Conservation (phyloP, 2,888 invertebrate species). For the Formica aserva region DNA sequence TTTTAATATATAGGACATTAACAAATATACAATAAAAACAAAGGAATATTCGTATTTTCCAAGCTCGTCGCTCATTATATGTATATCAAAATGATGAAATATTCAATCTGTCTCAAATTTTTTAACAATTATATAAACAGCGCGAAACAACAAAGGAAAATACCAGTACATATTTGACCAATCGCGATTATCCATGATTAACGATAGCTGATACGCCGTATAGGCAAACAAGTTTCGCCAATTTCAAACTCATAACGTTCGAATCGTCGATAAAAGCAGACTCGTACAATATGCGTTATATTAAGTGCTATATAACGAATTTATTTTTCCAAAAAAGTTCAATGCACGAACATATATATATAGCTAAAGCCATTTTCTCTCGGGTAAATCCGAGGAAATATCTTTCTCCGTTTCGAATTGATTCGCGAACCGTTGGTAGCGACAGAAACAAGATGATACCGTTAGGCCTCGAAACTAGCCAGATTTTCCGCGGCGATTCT, state of each 20-base stretch:
- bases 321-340: neutral
- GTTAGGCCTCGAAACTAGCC: neutral
- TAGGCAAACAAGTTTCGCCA: neutral
- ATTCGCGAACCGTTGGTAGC: neutral
- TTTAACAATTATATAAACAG: neutral
- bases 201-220: neutral
- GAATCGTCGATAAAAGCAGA: conserved; percentile 24
- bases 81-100: neutral
- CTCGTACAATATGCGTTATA: neutral
- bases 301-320: neutral
- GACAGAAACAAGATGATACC: neutral
- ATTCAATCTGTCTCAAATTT: neutral
- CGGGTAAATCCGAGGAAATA: neutral
- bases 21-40: neutral
- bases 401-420: neutral
- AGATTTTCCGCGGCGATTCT: conserved; percentile 1
- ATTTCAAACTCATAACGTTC: conserved; percentile 30
- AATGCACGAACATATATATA: neutral
- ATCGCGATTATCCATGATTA: neutral
- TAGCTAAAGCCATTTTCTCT: neutral
- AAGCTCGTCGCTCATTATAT: neutral
- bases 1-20: neutral
- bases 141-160: neutral
- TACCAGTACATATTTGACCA: neutral
- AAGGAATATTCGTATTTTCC: neutral